Percentiles rank a stretch among this genome's conserved stretches.
Conservation (phyloP, 2,888 invertebrate species). For the Lasioglossum calceatum region DNA sequence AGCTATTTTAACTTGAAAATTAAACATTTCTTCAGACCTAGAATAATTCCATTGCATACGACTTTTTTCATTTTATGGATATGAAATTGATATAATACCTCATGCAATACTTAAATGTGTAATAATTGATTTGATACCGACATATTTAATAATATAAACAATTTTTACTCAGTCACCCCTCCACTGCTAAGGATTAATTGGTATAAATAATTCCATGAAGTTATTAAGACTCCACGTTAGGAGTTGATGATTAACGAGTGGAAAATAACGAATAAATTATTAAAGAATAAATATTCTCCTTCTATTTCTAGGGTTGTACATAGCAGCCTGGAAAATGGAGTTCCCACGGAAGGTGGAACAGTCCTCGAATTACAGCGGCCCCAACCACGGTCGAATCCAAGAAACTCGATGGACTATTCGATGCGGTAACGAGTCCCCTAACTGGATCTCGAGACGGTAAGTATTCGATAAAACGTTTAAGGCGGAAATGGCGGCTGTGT, state of each 20-base stretch:
- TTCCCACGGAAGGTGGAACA: background rate
- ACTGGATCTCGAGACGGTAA: constrained; percentile 30
- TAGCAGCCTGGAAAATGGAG: background rate
- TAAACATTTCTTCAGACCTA: too few species aligned
- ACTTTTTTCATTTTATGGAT: too few species aligned
- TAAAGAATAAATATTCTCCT: background rate
- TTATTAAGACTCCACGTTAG: background rate
- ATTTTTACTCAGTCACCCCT: too few species aligned
- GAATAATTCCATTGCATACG: too few species aligned
- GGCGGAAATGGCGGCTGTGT: constrained; percentile 38
- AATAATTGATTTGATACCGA: too few species aligned
- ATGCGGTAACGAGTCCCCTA: background rate
- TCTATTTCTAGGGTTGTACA: background rate
- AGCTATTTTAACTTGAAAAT: too few species aligned
- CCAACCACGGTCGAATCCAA: constrained; percentile 41
- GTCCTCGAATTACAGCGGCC: background rate
- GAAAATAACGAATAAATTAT: background rate
- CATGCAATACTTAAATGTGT: too few species aligned
- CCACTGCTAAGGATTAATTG: too few species aligned
- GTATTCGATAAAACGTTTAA: constrained; percentile 56
- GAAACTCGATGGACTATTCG: constrained; percentile 33
- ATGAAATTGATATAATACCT: too few species aligned
- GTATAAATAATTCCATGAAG: background rate
- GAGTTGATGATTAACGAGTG: background rate
- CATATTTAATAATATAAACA: too few species aligned